Base-by-base conservation (phyloP, 92 coral and sea anemone species). In the Diadumene lineata region DNA sequence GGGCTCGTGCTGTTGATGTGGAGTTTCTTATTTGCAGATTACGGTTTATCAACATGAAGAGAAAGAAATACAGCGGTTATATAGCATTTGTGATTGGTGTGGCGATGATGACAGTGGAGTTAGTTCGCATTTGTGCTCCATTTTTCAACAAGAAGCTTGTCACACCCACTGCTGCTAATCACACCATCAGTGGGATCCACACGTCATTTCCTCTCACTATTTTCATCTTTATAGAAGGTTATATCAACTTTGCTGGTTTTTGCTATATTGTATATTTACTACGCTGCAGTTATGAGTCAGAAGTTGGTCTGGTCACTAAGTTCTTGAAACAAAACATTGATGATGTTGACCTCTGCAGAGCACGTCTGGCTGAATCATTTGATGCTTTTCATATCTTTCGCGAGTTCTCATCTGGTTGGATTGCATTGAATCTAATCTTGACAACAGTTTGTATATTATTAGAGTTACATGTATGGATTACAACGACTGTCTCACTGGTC, bases 271-370 rank as follows among this genome's bases (percentile, higher is more conserved):
- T 91, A 23, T 91, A 91, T 48, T 88, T 91, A n/a, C 72, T 85
- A 43, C 90, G 97, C 25, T 88, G 97, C 60, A 91, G 97, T 79
- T 91, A 91, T 56, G 97, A 88, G 67, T 89, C 97, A 10, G 97
- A 91, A 77, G 90, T 88, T 19, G 77, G 72, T 13, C 78, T 91
- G 29, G 79, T 91, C 32, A 61, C 78, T 25, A 91, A 85, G 84
- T 91, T 91, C 56, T 79, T 91, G 0, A 73, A 67, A 13, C 44
- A 85, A 16, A 84, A 91, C 64, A 88, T 91, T 22, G 79, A 75
- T 34, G 76, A 88, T 62, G 78, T 81, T 50, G 97, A 91, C 60
- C 27, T 91, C 51, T 91, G 97, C 77, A 78, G 97, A 48, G 92
- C 92, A 74, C 77, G 97, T 7, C 79, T 91, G 66, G 97, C 93